Conservation (phyloP, 2,888 invertebrate species). For the Lysandra bellargus region DNA sequence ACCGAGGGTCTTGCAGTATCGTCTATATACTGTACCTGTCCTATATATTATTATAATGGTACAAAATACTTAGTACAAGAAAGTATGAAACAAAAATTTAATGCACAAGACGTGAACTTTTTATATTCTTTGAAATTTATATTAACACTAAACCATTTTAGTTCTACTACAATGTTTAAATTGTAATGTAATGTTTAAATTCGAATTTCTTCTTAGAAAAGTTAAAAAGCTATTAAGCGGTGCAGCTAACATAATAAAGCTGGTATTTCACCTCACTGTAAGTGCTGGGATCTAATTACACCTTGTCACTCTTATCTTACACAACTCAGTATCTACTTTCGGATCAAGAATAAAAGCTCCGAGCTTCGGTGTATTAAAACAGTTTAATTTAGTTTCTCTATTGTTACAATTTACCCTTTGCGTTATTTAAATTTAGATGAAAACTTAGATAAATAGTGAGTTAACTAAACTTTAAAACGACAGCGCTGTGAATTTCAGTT, state of each 20-base stretch:
- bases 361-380: slow-evolving; percentile 7
- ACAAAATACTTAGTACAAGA: too few relatives aligned
- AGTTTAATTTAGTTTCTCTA: slow-evolving; percentile 23
- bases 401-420: slow-evolving; percentile 7
- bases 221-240: neutral
- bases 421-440: slow-evolving; percentile 4
- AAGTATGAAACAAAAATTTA: too few relatives aligned
- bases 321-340: neutral
- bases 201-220: neutral
- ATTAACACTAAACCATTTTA: neutral
- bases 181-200: neutral
- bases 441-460: neutral
- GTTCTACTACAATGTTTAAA: neutral
- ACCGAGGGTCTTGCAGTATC: too few relatives aligned
- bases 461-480: neutral
- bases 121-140: too few relatives aligned
- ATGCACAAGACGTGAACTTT: too few relatives aligned
- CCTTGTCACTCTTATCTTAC: slow-evolving; percentile 26
- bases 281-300: slow-evolving; percentile 25
- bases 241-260: slow-evolving; percentile 8
- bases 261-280: slow-evolving; percentile 1
- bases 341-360: slow-evolving; percentile 7
- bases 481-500: neutral
- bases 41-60: too few relatives aligned
- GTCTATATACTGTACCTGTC: too few relatives aligned